Base-by-base conservation (phyloP, 2,797 vertebrate genomes). In the Myripristis murdjan region DNA sequence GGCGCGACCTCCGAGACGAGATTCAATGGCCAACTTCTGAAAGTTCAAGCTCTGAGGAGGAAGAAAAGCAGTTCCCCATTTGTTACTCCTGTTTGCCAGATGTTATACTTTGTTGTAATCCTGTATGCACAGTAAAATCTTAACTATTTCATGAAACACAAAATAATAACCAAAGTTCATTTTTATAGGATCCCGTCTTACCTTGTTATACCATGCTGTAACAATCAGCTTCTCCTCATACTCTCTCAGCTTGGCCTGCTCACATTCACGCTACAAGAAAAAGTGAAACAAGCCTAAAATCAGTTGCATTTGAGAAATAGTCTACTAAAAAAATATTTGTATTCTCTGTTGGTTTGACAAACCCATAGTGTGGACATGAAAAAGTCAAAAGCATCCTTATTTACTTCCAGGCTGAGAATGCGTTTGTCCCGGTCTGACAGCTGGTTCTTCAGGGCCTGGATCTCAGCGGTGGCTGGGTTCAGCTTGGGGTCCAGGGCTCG, bases 161-260 rank as follows among this genome's bases (percentile, higher is more conserved):
- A 28, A 61, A 31, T 5, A 39, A 4, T 44, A 43, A 51, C 44
- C 5, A n/a, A n/a, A 31, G 9, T 46, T 4, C 2, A 39, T 14
- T 10, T 14, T 9, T 31, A n/a, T 28, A 15, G 39, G 0, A 20
- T 58, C 28, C 10, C 6, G 12, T 35, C 57, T 77, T 84, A 99
- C 98, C 96, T 98, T 98, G 89, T 99, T 99, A 84, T 99, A 98
- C 98, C 98, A 99, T 0, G 98, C 98, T 6, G 97, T 97, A 37
- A 99, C 98, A 66, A 99, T 97, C 71, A 99, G 91, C 82, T 99
- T 97, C 90, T 99, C 98, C 88, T 99, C 98, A 43, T 96, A 95
- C 66, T 98, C 97, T 79, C 94, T 95, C 60, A 98, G 93, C 85
- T 96, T 97, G 51, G 96, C 96, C 81, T 97, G 95, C 82, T 98